phyloP scores from a whole-genome alignment of 1,140 invertebrate genomes.

The Drosophila mauritiana region DNA sequence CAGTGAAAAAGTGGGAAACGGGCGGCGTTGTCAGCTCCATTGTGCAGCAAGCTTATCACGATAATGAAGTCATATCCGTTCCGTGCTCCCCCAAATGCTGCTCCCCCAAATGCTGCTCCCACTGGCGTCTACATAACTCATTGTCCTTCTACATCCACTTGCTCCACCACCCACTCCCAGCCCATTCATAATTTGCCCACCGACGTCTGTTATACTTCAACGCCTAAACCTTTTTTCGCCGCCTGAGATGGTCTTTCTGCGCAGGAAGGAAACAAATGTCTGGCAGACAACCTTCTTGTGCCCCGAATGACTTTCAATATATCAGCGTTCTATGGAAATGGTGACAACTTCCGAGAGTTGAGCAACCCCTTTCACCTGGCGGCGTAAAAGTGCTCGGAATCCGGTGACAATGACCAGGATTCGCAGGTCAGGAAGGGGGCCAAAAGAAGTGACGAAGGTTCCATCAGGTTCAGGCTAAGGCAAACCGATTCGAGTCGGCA shows the following conservation, averaged over 20 bases:
- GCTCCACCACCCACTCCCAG: not conserved
- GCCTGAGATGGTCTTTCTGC: constrained; percentile 22
- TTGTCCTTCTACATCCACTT: constrained; percentile 30
- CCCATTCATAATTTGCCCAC: constrained; percentile 72
- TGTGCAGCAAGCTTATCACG: constrained; percentile 67
- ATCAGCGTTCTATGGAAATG: constrained; percentile 76
- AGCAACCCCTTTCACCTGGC: constrained; percentile 1
- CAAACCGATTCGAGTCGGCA: not conserved
- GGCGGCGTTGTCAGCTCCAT: constrained; percentile 41
- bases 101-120: constrained; percentile 31
- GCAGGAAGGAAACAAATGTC: constrained; percentile 78
- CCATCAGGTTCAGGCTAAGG: constrained; percentile 23
- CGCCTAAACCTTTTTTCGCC: constrained; percentile 55
- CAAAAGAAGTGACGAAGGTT: constrained; percentile 63
- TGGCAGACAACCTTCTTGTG: constrained; percentile 52
- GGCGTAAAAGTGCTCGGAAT: constrained; percentile 27
- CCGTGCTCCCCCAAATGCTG: constrained; percentile 8
- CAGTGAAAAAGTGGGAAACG: constrained; percentile 44
- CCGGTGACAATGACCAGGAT: constrained; percentile 61
- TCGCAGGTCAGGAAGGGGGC: constrained; percentile 23
- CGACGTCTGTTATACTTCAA: constrained; percentile 68
- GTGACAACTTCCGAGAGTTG: constrained; percentile 59
- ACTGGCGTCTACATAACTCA: constrained; percentile 69
- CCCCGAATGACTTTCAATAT: constrained; percentile 79
- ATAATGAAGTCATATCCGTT: constrained; percentile 77